These are phyloP conservation scores for Monopis laevigella DNA, from an alignment of 2,888 invertebrate genomes.

Conservation along the genomic window DNA sequence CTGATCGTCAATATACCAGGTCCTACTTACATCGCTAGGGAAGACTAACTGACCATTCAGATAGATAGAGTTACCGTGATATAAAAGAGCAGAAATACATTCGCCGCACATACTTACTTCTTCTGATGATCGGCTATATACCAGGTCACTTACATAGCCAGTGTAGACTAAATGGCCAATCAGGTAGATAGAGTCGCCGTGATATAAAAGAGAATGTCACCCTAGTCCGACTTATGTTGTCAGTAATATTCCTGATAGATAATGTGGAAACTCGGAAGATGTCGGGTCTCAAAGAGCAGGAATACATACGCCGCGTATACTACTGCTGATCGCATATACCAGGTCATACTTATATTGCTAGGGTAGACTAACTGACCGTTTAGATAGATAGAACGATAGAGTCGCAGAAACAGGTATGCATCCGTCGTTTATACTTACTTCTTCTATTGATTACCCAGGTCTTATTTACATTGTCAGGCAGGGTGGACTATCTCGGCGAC, in stretches of 20 bases:
- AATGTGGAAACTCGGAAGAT: constrained; percentile 73
- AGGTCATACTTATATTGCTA: constrained; percentile 29
- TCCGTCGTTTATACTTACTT: constrained; percentile 70
- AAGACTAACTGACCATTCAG: too few species aligned
- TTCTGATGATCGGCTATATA: constrained; percentile 61
- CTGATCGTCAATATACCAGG: constrained; percentile 42
- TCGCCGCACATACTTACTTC: constrained; percentile 70
- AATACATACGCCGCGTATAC: constrained; percentile 78
- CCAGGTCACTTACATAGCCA: constrained; percentile 33
- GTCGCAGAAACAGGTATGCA: constrained; percentile 90
- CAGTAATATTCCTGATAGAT: too few species aligned
- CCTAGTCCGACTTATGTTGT: not conserved
- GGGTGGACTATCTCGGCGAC: too few species aligned
- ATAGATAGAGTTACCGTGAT: constrained; percentile 72
- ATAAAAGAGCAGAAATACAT: constrained; percentile 91
- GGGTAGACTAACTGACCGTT: too few species aligned
- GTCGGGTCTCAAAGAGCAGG: constrained; percentile 88
- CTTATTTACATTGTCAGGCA: not conserved
- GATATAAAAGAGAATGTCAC: too few species aligned
- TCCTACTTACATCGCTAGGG: not conserved
- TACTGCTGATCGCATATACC: constrained; percentile 63
- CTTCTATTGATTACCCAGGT: constrained; percentile 64
- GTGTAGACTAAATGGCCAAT: too few species aligned
- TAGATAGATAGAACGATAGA: too few species aligned
- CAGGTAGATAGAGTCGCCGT: too few species aligned